Evolutionary conservation across 2,113 vertebrate genomes (phyloP).

Genomic region (Cynoglossus semilaevis): DNA sequence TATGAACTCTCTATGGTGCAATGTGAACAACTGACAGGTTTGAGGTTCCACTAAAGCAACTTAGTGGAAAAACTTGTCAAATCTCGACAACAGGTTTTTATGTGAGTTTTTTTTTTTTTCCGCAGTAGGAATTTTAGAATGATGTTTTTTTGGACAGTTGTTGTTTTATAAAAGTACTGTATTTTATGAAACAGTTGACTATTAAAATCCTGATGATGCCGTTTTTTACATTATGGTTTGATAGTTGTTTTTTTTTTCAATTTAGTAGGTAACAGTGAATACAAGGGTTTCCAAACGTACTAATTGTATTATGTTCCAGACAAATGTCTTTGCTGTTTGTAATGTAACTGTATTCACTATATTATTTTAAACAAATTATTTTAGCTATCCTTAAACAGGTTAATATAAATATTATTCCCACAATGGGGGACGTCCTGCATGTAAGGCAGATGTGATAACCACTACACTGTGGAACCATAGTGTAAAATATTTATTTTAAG

Average conservation of each 20-base stretch:
- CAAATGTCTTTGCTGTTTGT: too few relatives aligned
- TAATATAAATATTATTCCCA: too few relatives aligned
- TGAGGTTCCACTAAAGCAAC: constrained; percentile 1
- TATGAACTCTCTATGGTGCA: constrained; percentile 36
- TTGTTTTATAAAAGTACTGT: constrained; percentile 36
- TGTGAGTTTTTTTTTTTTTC: constrained; percentile 10
- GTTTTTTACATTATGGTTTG: constrained; percentile 46
- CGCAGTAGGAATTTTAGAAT: constrained; percentile 46
- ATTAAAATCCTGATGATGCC: constrained; percentile 62
- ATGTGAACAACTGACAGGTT: background rate
- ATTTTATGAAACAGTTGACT: constrained; percentile 54
- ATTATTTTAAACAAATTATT: too few relatives aligned
- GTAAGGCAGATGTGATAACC: too few relatives aligned
- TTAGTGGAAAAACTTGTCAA: constrained; percentile 31
- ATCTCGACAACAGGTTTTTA: constrained; percentile 24
- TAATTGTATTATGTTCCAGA: too few relatives aligned
- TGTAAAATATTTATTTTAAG: too few relatives aligned
- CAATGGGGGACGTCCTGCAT: too few relatives aligned
- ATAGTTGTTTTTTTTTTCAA: background rate
- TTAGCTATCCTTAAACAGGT: too few relatives aligned
- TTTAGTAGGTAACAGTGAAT: background rate
- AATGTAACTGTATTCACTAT: too few relatives aligned
- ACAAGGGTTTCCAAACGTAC: too few relatives aligned
- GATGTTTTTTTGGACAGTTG: constrained; percentile 35
- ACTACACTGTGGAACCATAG: too few relatives aligned